A percentile compares a stretch with the other conserved stretches of the same genome.
Evolutionary conservation across 2,888 invertebrate species (phyloP).

Genomic region (Nomada goodeniana): DNA sequence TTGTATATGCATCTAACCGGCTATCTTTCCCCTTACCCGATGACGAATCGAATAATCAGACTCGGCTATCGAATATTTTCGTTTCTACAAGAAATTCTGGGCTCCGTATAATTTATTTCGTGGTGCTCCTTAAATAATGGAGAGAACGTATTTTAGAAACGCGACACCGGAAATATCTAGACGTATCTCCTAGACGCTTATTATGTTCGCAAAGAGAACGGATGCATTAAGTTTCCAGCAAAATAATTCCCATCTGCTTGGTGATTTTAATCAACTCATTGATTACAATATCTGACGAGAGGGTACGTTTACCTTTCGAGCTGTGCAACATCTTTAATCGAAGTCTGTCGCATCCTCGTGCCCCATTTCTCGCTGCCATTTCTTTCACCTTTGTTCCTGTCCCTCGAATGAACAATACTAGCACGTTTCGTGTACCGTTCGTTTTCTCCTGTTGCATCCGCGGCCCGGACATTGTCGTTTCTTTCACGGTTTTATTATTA

Average conservation of each 20-base stretch:
- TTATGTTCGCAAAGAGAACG: too few relatives aligned
- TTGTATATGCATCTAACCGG: conserved; percentile 32
- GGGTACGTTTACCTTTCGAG: too few relatives aligned
- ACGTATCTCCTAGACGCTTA: too few relatives aligned
- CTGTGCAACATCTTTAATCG: neutral
- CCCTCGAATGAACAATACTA: conserved; percentile 19
- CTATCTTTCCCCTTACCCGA: conserved; percentile 42
- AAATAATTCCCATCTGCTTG: too few relatives aligned
- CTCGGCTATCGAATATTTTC: conserved; percentile 45
- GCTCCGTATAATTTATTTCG: neutral
- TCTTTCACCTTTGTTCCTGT: neutral
- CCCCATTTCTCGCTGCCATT: conserved; percentile 6
- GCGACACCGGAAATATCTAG: too few relatives aligned
- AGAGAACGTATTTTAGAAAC: too few relatives aligned
- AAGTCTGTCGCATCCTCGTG: conserved; percentile 8
- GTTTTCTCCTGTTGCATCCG: neutral
- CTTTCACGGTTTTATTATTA: neutral
- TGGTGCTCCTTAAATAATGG: too few relatives aligned
- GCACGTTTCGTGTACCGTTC: neutral
- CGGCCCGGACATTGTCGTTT: neutral
- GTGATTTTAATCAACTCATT: too few relatives aligned
- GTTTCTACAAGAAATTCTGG: neutral
- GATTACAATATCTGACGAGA: too few relatives aligned
- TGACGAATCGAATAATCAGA: conserved; percentile 74
- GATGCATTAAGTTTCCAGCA: neutral